Conservation (phyloP, 2,797 vertebrate species). For the Semotilus atromaculatus region DNA sequence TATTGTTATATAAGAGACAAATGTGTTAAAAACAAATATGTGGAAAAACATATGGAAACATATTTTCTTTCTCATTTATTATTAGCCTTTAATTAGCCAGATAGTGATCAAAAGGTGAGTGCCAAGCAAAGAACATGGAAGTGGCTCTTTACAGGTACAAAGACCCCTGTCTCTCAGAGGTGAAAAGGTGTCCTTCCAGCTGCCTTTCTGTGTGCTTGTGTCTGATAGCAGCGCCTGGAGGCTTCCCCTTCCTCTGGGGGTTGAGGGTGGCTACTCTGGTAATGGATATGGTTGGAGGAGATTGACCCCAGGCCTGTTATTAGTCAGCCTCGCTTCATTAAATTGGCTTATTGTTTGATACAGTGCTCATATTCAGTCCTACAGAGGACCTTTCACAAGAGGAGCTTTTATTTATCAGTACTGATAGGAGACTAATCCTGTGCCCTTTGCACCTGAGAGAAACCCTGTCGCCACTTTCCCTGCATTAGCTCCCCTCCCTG, state of each 20-base stretch:
- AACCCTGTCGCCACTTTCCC: conserved; percentile 7
- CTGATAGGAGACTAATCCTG: conserved; percentile 55
- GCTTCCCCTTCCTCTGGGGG: conserved; percentile 60
- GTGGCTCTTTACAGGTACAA: conserved; percentile 32
- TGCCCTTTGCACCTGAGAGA: conserved; percentile 57
- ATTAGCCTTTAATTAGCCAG: conserved; percentile 16
- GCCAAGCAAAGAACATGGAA: not conserved
- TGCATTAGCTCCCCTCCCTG: not conserved
- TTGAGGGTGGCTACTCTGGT: conserved; percentile 64
- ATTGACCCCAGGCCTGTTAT: conserved; percentile 82
- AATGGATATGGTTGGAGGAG: conserved; percentile 78
- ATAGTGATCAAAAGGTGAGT: conserved; percentile 18
- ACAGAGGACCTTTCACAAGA: conserved; percentile 60
- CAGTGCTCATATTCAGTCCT: conserved; percentile 72
- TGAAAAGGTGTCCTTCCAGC: conserved; percentile 47
- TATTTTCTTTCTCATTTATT: not conserved
- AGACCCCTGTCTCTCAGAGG: conserved; percentile 44
- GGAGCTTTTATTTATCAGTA: conserved; percentile 60
- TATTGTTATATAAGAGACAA: no score
- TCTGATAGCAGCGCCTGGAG: conserved; percentile 72
- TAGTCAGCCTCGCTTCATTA: conserved; percentile 75
- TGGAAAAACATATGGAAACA: not conserved
- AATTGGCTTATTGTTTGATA: conserved; percentile 79
- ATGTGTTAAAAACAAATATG: no score
- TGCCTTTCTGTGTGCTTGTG: conserved; percentile 61